Percentiles rank a stretch among this genome's conserved stretches.
Conservation (phyloP, 2,113 vertebrate genomes). For the Vanacampus margaritifer region DNA sequence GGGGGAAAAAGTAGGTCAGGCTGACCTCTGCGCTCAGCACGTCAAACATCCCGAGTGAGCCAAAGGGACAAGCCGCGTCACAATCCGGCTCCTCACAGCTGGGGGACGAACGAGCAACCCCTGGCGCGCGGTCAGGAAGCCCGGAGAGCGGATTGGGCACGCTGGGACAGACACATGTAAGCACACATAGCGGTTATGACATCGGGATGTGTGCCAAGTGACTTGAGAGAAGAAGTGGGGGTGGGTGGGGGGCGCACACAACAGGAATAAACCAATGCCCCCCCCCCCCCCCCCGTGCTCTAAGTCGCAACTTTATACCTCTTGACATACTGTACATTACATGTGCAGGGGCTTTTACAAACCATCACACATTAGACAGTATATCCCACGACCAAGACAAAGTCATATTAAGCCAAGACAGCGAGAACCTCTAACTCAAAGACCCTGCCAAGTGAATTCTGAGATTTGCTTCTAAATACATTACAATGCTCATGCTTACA, state of each 20-base stretch:
- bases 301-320: constrained; percentile 18
- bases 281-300: background rate
- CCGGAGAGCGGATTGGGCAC: constrained; percentile 39
- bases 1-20: constrained; percentile 64
- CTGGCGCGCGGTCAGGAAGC: constrained; percentile 39
- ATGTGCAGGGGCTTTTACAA: constrained; percentile 18
- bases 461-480: background rate
- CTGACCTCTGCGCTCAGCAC: constrained; percentile 60
- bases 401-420: constrained; percentile 3
- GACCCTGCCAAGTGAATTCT: no score
- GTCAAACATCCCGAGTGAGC: constrained; percentile 66
- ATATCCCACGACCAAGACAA: constrained; percentile 28
- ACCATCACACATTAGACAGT: constrained; percentile 9
- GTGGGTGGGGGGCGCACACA: background rate
- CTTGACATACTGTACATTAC: constrained; percentile 4
- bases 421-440: background rate
- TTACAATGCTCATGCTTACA: background rate
- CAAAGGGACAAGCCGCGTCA: constrained; percentile 71
- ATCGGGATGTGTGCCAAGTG: background rate
- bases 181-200: constrained; percentile 11
- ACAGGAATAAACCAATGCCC: background rate
- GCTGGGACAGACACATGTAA: constrained; percentile 42
- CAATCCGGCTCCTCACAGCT: constrained; percentile 64
- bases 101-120: constrained; percentile 46
- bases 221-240: background rate